Conservation (phyloP, 2,113 vertebrate species). For the Odocoileus virginianus region DNA sequence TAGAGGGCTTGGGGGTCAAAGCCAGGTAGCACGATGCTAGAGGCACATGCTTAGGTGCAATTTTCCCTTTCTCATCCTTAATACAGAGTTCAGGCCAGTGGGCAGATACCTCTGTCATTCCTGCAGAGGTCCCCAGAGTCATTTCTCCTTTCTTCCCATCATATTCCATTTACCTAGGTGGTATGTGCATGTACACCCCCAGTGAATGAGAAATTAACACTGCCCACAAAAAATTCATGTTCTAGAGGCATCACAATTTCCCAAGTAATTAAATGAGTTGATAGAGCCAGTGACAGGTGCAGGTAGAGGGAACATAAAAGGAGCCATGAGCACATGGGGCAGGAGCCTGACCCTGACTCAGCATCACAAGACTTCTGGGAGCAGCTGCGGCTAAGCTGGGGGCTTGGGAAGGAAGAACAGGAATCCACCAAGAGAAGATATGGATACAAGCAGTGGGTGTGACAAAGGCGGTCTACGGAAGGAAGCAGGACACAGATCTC, state of each 20-base stretch:
- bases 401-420: not conserved
- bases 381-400: not conserved
- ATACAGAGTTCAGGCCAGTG: not conserved
- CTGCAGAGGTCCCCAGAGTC: not conserved
- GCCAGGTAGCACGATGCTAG: not conserved
- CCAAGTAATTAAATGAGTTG: not conserved
- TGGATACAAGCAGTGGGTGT: not conserved
- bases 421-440: not conserved
- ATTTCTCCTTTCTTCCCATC: not conserved
- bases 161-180: fast-evolving
- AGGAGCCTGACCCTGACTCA: not conserved
- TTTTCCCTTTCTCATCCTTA: not conserved
- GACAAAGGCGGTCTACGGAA: not conserved
- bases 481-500: not conserved
- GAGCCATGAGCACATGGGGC: not conserved
- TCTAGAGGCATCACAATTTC: not conserved
- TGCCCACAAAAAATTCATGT: not conserved
- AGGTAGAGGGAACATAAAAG: not conserved
- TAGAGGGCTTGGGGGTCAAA: not conserved
- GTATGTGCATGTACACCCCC: too few relatives aligned
- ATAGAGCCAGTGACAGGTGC: too few relatives aligned
- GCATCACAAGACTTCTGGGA: not conserved
- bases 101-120: not conserved
- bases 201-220: not conserved
- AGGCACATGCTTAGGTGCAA: not conserved